Evolutionary conservation across 2,113 vertebrate species (phyloP).

Genomic region (mouse (Mus musculus)): GRCm39 chr1:31538501-31539000

Average conservation of each 20-base stretch:
- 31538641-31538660: not conserved
- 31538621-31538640: not conserved
- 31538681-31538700: not conserved
- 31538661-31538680: not conserved
- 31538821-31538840: not conserved
- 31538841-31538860: not conserved
- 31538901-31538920: not conserved
- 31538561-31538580: not conserved
- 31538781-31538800: not conserved
- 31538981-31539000: not conserved
- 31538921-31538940: not conserved
- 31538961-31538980: not conserved
- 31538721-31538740: not conserved
- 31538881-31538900: not conserved
- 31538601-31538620: not conserved
- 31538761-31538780: not conserved
- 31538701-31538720: not conserved
- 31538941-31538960: not conserved
- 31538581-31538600: not conserved
- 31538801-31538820: not conserved
- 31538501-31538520: not conserved
- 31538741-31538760: not conserved
- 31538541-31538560: not conserved
- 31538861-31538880: not conserved
- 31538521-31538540: not conserved